These are phyloP conservation scores for Monopis laevigella DNA, from an alignment of 2,888 invertebrate species.

Conservation along the genomic window DNA sequence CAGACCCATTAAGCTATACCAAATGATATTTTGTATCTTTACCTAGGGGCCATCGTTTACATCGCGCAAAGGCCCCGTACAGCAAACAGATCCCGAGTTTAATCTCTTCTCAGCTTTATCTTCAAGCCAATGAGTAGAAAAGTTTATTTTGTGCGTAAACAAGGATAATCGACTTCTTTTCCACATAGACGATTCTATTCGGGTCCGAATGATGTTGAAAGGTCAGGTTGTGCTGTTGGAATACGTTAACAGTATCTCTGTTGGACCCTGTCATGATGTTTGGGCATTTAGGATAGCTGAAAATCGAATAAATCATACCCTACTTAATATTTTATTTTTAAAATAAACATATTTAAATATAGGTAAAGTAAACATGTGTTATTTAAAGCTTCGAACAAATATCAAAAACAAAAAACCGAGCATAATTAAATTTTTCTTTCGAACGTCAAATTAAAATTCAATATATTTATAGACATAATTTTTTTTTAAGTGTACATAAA, in stretches of 20 bases:
- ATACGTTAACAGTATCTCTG: constrained; percentile 35
- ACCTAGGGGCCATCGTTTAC: constrained; percentile 51
- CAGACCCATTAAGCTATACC: constrained; percentile 54
- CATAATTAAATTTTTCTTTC: too few relatives aligned
- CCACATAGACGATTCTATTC: constrained; percentile 12
- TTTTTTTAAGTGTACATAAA: too few relatives aligned
- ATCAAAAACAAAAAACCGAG: too few relatives aligned
- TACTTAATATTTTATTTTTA: too few relatives aligned
- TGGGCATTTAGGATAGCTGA: constrained; percentile 16
- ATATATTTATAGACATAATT: too few relatives aligned
- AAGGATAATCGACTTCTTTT: constrained; percentile 44
- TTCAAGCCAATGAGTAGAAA: constrained; percentile 52
- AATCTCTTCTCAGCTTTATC: constrained; percentile 55
- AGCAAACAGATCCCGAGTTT: constrained; percentile 55
- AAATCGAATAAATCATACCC: constrained; percentile 38
- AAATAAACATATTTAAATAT: too few relatives aligned
- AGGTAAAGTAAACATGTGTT: too few relatives aligned
- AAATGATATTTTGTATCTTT: constrained; percentile 57
- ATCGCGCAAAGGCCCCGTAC: constrained; percentile 37
- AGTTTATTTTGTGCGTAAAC: constrained; percentile 61
- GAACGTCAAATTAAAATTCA: too few relatives aligned
- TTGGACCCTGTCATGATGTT: constrained; percentile 3
- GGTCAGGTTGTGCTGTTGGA: constrained; percentile 43
- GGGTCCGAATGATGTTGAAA: constrained; percentile 37
- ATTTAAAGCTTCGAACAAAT: too few relatives aligned